Base-by-base conservation (phyloP, 2,797 vertebrate species). In the Linurgus olivaceus region DNA sequence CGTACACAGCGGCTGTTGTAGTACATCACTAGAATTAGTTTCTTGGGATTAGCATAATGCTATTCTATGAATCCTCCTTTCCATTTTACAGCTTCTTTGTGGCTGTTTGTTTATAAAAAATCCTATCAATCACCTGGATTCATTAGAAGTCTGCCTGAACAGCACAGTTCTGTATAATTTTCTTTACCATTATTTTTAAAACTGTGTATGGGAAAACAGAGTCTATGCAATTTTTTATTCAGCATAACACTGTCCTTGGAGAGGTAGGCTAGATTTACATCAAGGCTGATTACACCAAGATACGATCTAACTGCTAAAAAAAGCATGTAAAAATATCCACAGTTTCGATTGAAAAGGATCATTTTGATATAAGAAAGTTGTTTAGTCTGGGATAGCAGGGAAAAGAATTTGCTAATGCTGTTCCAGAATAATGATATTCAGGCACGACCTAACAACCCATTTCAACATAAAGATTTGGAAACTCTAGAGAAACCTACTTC, bases 11-110 rank as follows among this genome's bases (percentile, higher is more conserved):
- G 28, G 88, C 89, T 95, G 90, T 93, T 94, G 91, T 94, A 96
- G 70, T 98, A 97, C 91, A 98, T 98, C 97, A 98, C 87, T 90
- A 71, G 96, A 97, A 98, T 97, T 98, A 96, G 96, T 97, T 98
- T 95, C 97, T 82, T 96, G 97, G 96, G 97, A 97, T 98, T 97
- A 98, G 74, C 96, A 98, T 98, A 98, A 97, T 95, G 94, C 48
- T 96, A 79, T 97, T 97, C 96, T 96, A 80, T 93, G 96, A 98
- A 97, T 96, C 77, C 79, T 97, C 94, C 91, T 97, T 96, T 96
- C 83, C 61, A 47, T 96, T 98, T 98, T 97, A 97, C 12, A 57
- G 88, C 97, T 97, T 97, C 92, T 97, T 10, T 97, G 96, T 91
- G 96, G 92, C 83, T 97, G 87, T 97, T 98, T 98, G 96, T 98